A percentile compares a stretch with the other conserved stretches of the same genome.
These are phyloP conservation scores for Oostethus manadensis DNA, from an alignment of 2,113 vertebrate genomes.

Conservation along the genomic window DNA sequence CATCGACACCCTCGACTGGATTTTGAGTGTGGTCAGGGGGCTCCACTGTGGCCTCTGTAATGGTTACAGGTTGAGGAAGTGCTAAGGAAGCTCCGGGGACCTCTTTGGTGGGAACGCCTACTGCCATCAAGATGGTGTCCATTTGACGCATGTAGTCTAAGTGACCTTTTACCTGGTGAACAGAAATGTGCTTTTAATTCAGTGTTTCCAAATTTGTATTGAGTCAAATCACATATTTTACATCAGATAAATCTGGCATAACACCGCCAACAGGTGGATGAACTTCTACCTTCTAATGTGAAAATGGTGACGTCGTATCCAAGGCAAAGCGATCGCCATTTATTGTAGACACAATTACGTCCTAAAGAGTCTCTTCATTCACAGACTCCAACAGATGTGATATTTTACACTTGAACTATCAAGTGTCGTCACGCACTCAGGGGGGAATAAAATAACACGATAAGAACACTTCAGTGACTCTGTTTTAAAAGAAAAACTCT, in stretches of 20 bases:
- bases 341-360: not conserved
- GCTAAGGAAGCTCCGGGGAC: slow-evolving; percentile 59
- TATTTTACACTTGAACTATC: not conserved
- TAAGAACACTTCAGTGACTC: not conserved
- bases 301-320: no score
- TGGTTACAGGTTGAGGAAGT: slow-evolving; percentile 18
- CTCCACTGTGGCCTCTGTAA: slow-evolving; percentile 7
- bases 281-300: no score
- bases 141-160: slow-evolving; percentile 97
- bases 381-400: not conserved
- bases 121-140: slow-evolving; percentile 85
- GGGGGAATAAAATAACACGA: no score
- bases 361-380: not conserved
- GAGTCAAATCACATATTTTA: no score
- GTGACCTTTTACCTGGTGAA: slow-evolving; percentile 85
- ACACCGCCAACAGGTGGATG: no score
- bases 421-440: not conserved
- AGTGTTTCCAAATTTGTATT: no score
- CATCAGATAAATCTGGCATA: no score
- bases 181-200: slow-evolving; percentile 1
- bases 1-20: slow-evolving; percentile 5
- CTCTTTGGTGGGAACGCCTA: slow-evolving; percentile 83
- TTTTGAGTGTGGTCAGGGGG: slow-evolving; percentile 13
- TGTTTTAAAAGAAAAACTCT: slow-evolving; percentile 7
- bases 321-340: no score